Conservation (phyloP, 2,797 vertebrate genomes). For the Mormyrus proboscirostris region DNA sequence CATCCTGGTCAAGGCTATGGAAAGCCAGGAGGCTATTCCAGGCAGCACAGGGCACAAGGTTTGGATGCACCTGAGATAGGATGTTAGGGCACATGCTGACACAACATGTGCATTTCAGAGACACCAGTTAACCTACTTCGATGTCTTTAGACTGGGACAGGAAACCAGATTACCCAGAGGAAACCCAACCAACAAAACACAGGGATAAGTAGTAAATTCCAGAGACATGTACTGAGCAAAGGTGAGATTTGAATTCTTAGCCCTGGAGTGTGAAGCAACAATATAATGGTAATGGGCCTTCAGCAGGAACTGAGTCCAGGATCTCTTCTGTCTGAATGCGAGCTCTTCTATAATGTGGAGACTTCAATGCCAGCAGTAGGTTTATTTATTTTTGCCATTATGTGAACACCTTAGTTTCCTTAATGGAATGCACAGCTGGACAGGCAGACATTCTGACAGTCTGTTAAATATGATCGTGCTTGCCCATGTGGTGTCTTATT, state of each 20-base stretch:
- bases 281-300: not conserved
- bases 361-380: not conserved
- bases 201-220: not conserved
- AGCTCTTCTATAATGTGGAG: not conserved
- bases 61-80: not conserved
- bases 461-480: not conserved
- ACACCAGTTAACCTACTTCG: not conserved
- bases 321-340: not conserved
- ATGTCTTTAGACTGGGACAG: not conserved
- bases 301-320: not conserved
- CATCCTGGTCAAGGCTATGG: not conserved
- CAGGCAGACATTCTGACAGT: not conserved
- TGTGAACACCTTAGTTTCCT: not conserved
- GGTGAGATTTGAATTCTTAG: not conserved
- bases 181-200: not conserved
- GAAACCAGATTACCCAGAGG: not conserved
- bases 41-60: not conserved
- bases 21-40: not conserved
- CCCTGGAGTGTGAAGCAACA: not conserved
- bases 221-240: not conserved
- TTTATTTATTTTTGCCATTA: not conserved
- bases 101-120: not conserved
- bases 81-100: not conserved
- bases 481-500: not conserved
- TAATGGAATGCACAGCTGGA: not conserved